Evolutionary conservation across 1,140 invertebrate species (phyloP).

Genomic region (Drosophila repleta): DNA sequence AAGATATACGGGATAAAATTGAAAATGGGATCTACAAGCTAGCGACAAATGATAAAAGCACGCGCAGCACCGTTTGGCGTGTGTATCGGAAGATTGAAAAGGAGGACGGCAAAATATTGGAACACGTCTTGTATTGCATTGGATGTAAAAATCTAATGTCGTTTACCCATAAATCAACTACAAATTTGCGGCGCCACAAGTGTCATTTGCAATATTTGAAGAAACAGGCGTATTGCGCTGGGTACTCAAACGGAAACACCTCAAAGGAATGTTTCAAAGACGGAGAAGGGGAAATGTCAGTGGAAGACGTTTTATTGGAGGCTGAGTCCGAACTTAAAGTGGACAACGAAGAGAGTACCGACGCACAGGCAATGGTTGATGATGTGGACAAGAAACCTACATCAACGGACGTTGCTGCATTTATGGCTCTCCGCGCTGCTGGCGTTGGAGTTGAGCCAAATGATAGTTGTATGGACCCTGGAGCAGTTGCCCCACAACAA

Average conservation of each 20-base stretch:
- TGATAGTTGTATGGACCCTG: neutral
- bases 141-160: slow-evolving; percentile 64
- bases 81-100: slow-evolving; percentile 62
- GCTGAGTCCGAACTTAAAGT: slow-evolving; percentile 24
- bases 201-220: slow-evolving; percentile 65
- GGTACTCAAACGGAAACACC: slow-evolving; percentile 9
- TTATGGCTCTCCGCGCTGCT: slow-evolving; percentile 24
- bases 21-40: slow-evolving; percentile 59
- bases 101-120: slow-evolving; percentile 60
- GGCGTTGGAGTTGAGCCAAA: neutral
- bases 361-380: slow-evolving; percentile 29
- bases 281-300: slow-evolving; percentile 37
- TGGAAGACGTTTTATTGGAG: slow-evolving; percentile 22
- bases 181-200: slow-evolving; percentile 60
- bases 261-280: slow-evolving; percentile 35
- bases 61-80: slow-evolving; percentile 65
- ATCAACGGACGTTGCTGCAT: slow-evolving; percentile 35
- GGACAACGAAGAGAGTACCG: slow-evolving; percentile 32
- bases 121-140: slow-evolving; percentile 56
- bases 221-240: slow-evolving; percentile 29
- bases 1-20: slow-evolving; percentile 66
- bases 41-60: slow-evolving; percentile 52
- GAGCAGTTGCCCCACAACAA: neutral
- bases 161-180: slow-evolving; percentile 64
- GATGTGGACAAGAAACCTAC: slow-evolving; percentile 52